Evolutionary conservation across 1,140 invertebrate genomes (phyloP), one percentile per base, ranked within the genome.

Genomic region (Probaryconus sp.): DNA sequence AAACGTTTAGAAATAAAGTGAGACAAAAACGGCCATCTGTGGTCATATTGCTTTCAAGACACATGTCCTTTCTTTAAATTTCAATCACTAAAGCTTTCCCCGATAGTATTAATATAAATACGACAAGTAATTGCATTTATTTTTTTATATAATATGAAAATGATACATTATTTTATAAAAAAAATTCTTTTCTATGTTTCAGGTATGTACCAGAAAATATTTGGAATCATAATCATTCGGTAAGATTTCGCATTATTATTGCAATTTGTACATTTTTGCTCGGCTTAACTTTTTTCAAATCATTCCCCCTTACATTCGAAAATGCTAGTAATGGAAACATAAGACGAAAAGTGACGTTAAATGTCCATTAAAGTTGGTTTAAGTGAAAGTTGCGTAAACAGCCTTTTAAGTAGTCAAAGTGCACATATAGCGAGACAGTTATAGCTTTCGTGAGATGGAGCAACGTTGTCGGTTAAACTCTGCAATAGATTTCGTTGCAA

Each of bases 311-410:
- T 63, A 31, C 43, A 40, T 50, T 63, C 45, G 38, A 43, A 51
- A 43, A 33, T 20, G 45, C 37, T n/a, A n/a, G 47, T 47, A 43
- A 63, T 63, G 51, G 60, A 63, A 51, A 63, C 51, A 63, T 63
- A 63, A 63, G 60, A 63, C 47, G 47, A 45, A 18, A 13, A 30
- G 35, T 43, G 60, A 63, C 60, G 30, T 51, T 63, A 63, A 63
- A 38, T 63, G 60, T 51, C 60, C 47, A 63, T 63, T 63, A 65
- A n/a, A 65, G 45, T 65, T 18, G 48, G 30, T 55, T 47, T 55
- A 53, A 55, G 48, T 30, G 31, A 65, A 65, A 53, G 61, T 65
- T 65, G 61, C 47, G 47, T 51, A 56, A 67, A 60, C 55, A 45
- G n/a, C 37, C 35, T 28, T 42, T 35, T 51, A 69, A 63, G 50